Conservation (phyloP, 2,113 vertebrate species). For the Dasyornis broadbenti region DNA sequence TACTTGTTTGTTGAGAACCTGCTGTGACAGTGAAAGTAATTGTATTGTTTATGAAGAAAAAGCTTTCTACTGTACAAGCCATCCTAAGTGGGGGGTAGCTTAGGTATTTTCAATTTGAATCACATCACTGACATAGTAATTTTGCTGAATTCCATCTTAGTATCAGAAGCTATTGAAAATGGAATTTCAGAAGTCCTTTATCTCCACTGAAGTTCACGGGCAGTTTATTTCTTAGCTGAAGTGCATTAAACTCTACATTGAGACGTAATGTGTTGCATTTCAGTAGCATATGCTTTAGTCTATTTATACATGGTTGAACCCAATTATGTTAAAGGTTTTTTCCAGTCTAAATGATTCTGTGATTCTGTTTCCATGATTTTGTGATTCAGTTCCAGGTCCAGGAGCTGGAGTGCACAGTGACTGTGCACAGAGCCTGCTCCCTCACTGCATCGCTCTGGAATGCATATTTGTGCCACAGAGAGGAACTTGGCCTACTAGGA, state of each 20-base stretch:
- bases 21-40: neutral
- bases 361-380: neutral
- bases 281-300: neutral
- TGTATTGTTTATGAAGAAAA: neutral
- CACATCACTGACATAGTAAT: neutral
- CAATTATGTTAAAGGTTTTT: neutral
- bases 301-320: neutral
- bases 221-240: neutral
- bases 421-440: neutral
- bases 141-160: neutral
- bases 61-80: neutral
- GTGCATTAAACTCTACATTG: neutral
- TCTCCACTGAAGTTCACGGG: neutral
- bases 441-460: neutral
- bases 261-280: neutral
- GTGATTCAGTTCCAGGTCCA: neutral
- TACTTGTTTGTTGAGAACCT: neutral
- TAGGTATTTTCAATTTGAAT: neutral
- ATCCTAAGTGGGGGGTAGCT: neutral
- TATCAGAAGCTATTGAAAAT: neutral
- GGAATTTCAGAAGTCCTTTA: neutral
- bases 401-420: neutral
- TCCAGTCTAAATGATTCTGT: neutral
- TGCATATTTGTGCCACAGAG: neutral
- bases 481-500: neutral